A percentile compares a stretch with the other conserved stretches of the same genome.
These are phyloP conservation scores for Megalops atlanticus DNA, from an alignment of 2,113 vertebrate genomes.

Conservation along the genomic window DNA sequence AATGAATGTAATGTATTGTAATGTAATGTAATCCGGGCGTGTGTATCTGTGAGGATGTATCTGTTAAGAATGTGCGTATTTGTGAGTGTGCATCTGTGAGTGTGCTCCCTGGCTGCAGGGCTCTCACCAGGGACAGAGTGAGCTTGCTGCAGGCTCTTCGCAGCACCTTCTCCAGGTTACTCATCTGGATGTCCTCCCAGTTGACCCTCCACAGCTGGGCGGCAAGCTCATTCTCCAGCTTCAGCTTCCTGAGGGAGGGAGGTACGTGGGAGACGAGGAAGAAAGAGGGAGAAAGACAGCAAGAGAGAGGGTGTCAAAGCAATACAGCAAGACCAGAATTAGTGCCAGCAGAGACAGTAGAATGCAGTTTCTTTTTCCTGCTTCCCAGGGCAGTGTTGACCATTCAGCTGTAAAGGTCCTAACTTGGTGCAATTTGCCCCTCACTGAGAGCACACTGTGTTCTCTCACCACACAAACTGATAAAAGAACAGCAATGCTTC, in stretches of 20 bases:
- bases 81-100: neutral
- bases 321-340: too few relatives aligned
- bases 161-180: conserved; percentile 80
- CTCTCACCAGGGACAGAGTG: conserved; percentile 81
- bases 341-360: too few relatives aligned
- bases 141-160: conserved; percentile 81
- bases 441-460: too few relatives aligned
- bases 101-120: neutral
- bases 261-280: neutral
- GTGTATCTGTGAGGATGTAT: neutral
- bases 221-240: conserved; percentile 85
- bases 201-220: conserved; percentile 86
- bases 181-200: conserved; percentile 87
- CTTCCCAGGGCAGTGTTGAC: too few relatives aligned
- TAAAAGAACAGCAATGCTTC: too few relatives aligned
- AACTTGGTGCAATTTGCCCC: too few relatives aligned
- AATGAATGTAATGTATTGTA: too few relatives aligned
- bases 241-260: conserved; percentile 77
- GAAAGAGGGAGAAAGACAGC: neutral
- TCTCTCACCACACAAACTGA: too few relatives aligned
- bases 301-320: too few relatives aligned
- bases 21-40: too few relatives aligned
- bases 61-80: neutral
- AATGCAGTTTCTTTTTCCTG: too few relatives aligned
- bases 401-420: too few relatives aligned